Base-by-base conservation (phyloP, 2,888 invertebrate genomes). In the Drosophila paramelanica region DNA sequence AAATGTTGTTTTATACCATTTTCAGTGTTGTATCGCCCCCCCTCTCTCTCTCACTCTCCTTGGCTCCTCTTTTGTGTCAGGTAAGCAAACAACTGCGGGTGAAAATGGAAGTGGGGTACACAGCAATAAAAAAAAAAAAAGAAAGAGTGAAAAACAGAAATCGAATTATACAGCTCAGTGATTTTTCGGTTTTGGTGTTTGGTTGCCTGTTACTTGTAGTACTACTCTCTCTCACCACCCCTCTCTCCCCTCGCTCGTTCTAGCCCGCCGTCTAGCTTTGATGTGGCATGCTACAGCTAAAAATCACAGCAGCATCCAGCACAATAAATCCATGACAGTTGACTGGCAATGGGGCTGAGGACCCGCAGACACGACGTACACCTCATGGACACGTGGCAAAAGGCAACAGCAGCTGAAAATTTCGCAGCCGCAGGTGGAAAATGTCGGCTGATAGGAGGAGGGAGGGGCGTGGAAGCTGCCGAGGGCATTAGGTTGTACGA, bases 161-260 rank as follows among this genome's bases (percentile, higher is more conserved):
- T 89, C 90, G 90, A 89, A 89, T 89, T 89, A 89, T 89, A 86
- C 90, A 90, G 89, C 85, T 89, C 89, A 89, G 83, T 89, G 89
- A 90, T 90, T 90, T 87, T 90, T 83, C 70, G 84, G 90, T 90
- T 89, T 87, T 83, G 89, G 85, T 85, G 84, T 86, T 86, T 84
- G 81, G 83, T 73, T 85, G 77, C 72, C 80, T 77, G 82, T 88
- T 86, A 74, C 78, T 82, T 72, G 69, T 68, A 62, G 39, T 43
- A 61, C 65, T 61, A 60, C 42, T 41, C 55, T 31, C 61, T 45
- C 36, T 13, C 10, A 13, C 51, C 23, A 55, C 23, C 7, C n/a
- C 6, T 42, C 41, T 17, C 17, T 1, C 25, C 41, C n/a, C 6
- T 6, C 17, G 1, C 20, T 23, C 20, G 23, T 38, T 43, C 45